Conservation (phyloP, 1,140 invertebrate species). For the Cataglyphis hispanica region DNA sequence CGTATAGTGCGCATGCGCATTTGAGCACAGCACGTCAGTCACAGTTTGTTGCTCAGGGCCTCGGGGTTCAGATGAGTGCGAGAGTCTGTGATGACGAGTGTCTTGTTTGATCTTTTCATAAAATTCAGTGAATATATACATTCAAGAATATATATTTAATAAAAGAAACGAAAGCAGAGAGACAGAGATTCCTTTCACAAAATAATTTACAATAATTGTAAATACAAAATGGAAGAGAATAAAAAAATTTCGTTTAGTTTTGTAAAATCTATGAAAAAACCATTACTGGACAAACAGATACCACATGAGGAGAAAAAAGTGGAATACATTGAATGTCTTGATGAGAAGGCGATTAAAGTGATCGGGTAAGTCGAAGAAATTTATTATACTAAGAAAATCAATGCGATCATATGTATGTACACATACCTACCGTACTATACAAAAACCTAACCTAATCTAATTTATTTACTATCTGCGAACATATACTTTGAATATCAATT, state of each 20-base stretch:
- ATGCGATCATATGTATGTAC: slow-evolving; percentile 7
- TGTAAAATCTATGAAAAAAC: slow-evolving; percentile 90
- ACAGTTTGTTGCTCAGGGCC: too few species aligned
- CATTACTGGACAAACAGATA: slow-evolving; percentile 85
- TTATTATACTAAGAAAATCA: neutral
- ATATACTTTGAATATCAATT: neutral
- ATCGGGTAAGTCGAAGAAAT: slow-evolving; percentile 87
- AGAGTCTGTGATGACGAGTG: too few species aligned
- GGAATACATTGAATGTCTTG: slow-evolving; percentile 91
- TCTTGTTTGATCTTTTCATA: too few species aligned
- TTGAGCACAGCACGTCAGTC: too few species aligned
- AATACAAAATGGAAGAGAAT: slow-evolving; percentile 83
- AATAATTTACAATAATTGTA: neutral
- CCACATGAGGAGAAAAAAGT: slow-evolving; percentile 86
- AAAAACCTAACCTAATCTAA: slow-evolving; percentile 58
- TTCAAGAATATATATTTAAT: too few species aligned
- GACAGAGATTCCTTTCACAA: too few species aligned
- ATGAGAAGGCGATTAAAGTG: slow-evolving; percentile 91
- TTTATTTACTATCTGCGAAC: neutral
- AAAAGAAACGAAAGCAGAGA: too few species aligned
- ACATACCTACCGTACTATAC: neutral
- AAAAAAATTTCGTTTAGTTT: slow-evolving; percentile 94
- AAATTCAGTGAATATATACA: too few species aligned
- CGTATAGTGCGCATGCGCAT: too few species aligned
- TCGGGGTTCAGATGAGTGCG: too few species aligned